These are phyloP conservation scores for Lottia gigantea DNA, from an alignment of 2,888 invertebrate species.

Conservation along the genomic window DNA sequence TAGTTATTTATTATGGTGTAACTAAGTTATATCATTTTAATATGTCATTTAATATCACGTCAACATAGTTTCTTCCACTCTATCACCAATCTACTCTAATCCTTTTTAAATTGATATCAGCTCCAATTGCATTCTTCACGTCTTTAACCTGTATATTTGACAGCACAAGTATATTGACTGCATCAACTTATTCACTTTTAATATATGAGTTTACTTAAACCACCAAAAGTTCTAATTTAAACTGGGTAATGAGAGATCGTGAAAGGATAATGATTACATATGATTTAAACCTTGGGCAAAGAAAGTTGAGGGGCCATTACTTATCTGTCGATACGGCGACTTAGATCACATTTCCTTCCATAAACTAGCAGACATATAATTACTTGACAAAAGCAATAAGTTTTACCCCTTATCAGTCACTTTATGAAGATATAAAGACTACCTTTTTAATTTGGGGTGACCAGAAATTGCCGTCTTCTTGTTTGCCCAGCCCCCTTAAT, in stretches of 20 bases:
- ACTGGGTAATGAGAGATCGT: neutral
- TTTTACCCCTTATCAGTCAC: neutral
- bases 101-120: too few relatives aligned
- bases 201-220: slow-evolving; percentile 7
- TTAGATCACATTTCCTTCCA: neutral
- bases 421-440: neutral
- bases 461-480: slow-evolving; percentile 4
- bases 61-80: too few relatives aligned
- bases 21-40: too few relatives aligned
- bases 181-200: neutral
- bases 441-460: neutral
- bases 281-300: slow-evolving; percentile 1
- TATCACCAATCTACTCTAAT: too few relatives aligned
- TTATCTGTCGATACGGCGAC: neutral
- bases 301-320: neutral
- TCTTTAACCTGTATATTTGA: too few relatives aligned
- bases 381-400: slow-evolving; percentile 7
- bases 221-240: neutral
- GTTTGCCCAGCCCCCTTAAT: neutral
- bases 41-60: too few relatives aligned
- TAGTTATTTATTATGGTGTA: too few relatives aligned
- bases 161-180: too few relatives aligned
- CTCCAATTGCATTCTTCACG: too few relatives aligned
- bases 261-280: slow-evolving; percentile 5
- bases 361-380: slow-evolving; percentile 4